Base-by-base conservation (phyloP, 2,888 invertebrate genomes). In the Eulithis testata region DNA sequence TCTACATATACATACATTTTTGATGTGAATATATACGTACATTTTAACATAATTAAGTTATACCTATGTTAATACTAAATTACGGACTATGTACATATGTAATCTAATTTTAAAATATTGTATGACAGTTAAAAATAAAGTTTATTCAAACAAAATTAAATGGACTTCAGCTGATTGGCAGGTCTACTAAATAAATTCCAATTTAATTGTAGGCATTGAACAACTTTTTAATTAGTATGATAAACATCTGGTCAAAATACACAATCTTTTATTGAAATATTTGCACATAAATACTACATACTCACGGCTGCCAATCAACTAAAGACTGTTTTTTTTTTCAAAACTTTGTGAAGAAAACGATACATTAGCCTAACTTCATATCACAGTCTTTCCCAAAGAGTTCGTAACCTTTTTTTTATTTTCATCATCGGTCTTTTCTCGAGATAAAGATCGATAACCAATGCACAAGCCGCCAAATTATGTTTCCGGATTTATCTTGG, bases 361-460 rank as follows among this genome's bases (percentile, higher is more conserved):
- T 56, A 31, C 43, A 43, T 27, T 45, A 60, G 45, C 53, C 40
- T 47, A 54, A 11, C 54, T n/a, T 60, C 37, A 54, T 61, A 61
- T 61, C 60, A 60, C 60, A 61, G 60, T 61, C 60, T 54, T 61
- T 49, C 47, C 47, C 40, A 49, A 47, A 61, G 60, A 54, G 60
- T 62, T 62, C 49, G 14, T 62, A 40, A 55, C 55, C n/a, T 55
- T 61, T 62, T 49, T 4, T 55, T 61, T 61, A 40, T 3, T 11
- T n/a, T 31, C 11, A n/a, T 27, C 43, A 43, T 49, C 14, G 1
- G 4, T 43, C 31, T 21, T 21, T 45, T 44, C 11, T 14, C 47
- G 14, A 45, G 45, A 12, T 5, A 12, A 47, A 7, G 40, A 40
- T 40, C 40, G 40, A 5, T 40, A 9, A 8, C 9, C 9, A 9